Percentiles rank a stretch among this genome's conserved stretches.
Conservation (phyloP, 37 sponge, comb jelly and placozoan species). For the Hexactinellida sp. region DNA sequence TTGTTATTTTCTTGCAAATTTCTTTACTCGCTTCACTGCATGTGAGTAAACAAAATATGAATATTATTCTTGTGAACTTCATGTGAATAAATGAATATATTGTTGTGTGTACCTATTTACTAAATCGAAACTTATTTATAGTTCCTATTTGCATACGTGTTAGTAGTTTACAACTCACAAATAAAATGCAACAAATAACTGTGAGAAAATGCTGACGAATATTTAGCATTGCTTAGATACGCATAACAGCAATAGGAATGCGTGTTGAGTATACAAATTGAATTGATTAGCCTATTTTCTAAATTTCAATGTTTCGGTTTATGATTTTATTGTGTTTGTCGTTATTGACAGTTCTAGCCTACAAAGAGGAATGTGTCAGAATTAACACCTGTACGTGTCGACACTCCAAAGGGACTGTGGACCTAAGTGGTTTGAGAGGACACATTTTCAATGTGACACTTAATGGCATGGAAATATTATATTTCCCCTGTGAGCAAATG, state of each 20-base stretch:
- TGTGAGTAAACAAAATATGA: background rate
- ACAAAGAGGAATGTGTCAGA: background rate
- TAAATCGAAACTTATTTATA: too few relatives aligned
- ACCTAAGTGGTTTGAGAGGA: background rate
- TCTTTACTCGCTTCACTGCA: background rate
- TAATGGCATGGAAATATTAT: background rate
- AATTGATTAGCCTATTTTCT: background rate
- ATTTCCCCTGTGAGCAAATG: background rate
- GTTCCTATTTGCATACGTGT: too few relatives aligned
- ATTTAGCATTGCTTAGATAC: background rate
- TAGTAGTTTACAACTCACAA: too few relatives aligned
- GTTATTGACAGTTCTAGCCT: background rate
- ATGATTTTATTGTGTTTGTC: background rate
- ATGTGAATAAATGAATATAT: background rate
- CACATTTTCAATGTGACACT: background rate
- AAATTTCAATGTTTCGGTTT: background rate
- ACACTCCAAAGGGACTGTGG: background rate
- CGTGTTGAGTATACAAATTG: background rate
- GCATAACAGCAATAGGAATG: background rate
- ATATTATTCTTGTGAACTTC: background rate
- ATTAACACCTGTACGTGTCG: background rate
- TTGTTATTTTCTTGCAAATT: background rate
- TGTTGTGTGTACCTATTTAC: background rate
- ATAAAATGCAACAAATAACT: too few relatives aligned
- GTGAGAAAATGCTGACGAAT: too few relatives aligned